These are phyloP conservation scores for Venturia canescens DNA, from an alignment of 1,140 invertebrate genomes.

Conservation along the genomic window DNA sequence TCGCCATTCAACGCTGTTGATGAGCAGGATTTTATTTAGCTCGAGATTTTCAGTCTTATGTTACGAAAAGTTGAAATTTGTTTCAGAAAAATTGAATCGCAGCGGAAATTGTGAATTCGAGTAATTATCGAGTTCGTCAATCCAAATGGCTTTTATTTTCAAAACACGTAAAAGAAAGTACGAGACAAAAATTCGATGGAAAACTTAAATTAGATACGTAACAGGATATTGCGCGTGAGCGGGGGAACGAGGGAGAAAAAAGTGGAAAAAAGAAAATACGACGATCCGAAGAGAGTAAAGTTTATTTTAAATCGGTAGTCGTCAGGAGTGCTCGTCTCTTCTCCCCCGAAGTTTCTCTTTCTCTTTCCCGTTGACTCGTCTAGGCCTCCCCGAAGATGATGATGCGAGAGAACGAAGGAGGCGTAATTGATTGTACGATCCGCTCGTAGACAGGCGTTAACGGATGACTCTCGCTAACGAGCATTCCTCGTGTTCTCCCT, in stretches of 20 bases:
- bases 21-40: too few relatives aligned
- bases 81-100: too few relatives aligned
- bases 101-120: too few relatives aligned
- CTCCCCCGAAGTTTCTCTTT: not conserved
- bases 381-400: constrained; percentile 73
- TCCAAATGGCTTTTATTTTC: too few relatives aligned
- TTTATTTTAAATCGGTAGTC: constrained; percentile 77
- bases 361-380: constrained; percentile 18
- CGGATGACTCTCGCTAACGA: constrained; percentile 77
- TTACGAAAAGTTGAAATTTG: too few relatives aligned
- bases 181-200: not conserved
- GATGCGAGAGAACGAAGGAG: constrained; percentile 72
- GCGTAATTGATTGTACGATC: constrained; percentile 77
- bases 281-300: constrained; percentile 48
- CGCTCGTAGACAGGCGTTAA: constrained; percentile 76
- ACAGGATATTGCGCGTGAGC: not conserved
- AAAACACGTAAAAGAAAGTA: too few relatives aligned
- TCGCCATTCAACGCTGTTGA: too few relatives aligned
- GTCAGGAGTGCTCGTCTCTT: constrained; percentile 63
- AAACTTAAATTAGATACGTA: constrained; percentile 22
- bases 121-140: too few relatives aligned
- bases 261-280: not conserved
- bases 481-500: constrained; percentile 70
- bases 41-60: too few relatives aligned
- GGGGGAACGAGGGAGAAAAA: not conserved